Conservation (phyloP, 2,888 invertebrate species). For the Drosophila mettleri region DNA sequence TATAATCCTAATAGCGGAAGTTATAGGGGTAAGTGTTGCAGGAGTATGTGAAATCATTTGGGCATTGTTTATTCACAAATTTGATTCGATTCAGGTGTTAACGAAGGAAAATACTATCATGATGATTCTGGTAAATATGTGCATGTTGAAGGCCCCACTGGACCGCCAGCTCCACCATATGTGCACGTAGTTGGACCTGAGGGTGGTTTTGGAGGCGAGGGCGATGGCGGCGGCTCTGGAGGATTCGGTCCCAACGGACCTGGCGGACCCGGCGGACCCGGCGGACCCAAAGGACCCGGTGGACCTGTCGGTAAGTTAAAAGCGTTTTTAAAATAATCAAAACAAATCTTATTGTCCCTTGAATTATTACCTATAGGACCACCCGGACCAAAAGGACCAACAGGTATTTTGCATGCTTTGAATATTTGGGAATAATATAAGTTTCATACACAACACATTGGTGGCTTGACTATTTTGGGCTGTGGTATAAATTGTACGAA, state of each 20-base stretch:
- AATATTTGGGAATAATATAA: background rate
- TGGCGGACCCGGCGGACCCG: constrained; percentile 77
- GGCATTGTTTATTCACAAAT: background rate
- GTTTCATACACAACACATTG: background rate
- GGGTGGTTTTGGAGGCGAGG: constrained; percentile 79
- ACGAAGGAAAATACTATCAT: constrained; percentile 82
- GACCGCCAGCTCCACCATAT: constrained; percentile 83
- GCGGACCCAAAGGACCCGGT: constrained; percentile 69
- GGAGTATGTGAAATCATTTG: fast-evolving
- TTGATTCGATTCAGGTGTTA: constrained; percentile 50
- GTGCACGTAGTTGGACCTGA: constrained; percentile 82
- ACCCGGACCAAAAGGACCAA: constrained; percentile 81
- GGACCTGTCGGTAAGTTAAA: constrained; percentile 68
- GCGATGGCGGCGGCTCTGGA: constrained; percentile 75
- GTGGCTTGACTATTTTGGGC: background rate
- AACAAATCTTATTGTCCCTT: background rate
- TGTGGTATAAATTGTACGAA: constrained; percentile 9
- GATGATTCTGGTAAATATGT: constrained; percentile 84
- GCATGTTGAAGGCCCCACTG: constrained; percentile 84
- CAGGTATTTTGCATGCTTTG: constrained; percentile 46
- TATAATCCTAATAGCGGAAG: constrained; percentile 67
- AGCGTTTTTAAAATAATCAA: constrained; percentile 36
- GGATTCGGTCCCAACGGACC: constrained; percentile 80
- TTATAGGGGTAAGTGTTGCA: constrained; percentile 74
- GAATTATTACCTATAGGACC: constrained; percentile 48